Percentiles rank a stretch among this genome's conserved stretches.
Evolutionary conservation across 2,888 invertebrate species (phyloP).

Genomic region (Yponomeuta evonymella): DNA sequence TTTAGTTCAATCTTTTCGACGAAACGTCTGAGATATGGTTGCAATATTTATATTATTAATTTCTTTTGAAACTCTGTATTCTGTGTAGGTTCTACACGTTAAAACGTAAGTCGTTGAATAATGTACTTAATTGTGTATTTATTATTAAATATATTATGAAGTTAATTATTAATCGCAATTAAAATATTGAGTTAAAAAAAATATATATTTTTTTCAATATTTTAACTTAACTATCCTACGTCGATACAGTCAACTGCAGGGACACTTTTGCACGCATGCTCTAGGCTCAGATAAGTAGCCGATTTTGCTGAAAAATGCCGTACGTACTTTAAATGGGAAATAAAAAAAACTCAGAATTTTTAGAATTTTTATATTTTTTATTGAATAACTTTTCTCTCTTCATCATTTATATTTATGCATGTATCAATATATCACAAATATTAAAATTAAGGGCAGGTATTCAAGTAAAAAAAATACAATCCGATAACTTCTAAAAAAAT

Average conservation of each 20-base stretch:
- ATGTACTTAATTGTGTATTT: constrained; percentile 63
- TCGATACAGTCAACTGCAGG: no score
- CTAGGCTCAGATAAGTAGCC: not conserved
- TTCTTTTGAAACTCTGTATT: not conserved
- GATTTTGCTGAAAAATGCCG: not conserved
- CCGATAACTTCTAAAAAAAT: constrained; percentile 62
- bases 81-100: constrained; percentile 48
- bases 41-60: not conserved
- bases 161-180: constrained; percentile 66
- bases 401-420: constrained; percentile 29
- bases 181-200: constrained; percentile 65
- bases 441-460: constrained; percentile 58
- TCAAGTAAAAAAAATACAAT: constrained; percentile 57
- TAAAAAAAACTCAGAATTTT: constrained; percentile 27
- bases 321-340: not conserved
- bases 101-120: constrained; percentile 60
- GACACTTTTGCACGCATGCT: no score
- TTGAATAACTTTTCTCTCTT: constrained; percentile 67
- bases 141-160: constrained; percentile 43
- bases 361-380: constrained; percentile 71
- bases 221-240: not conserved
- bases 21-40: not conserved
- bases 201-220: not conserved
- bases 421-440: constrained; percentile 68
- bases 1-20: not conserved